Percentiles rank a stretch among this genome's conserved stretches.
These are phyloP conservation scores for Sceloporus tristichus DNA, from an alignment of 2,113 vertebrate species.

Conservation along the genomic window DNA sequence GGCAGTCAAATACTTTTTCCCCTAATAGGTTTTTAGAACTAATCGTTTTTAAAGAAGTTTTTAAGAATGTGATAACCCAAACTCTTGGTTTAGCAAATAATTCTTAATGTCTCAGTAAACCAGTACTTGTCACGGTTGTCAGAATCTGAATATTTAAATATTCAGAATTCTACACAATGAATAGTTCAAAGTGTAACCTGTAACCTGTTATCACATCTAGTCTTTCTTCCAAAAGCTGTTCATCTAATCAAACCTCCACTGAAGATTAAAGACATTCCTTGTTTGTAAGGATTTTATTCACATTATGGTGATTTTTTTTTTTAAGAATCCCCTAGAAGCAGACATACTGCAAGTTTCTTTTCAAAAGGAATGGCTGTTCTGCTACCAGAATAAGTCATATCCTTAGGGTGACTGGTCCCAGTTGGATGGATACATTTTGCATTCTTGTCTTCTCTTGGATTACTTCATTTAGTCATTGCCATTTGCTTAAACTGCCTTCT, in stretches of 20 bases:
- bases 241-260: not conserved
- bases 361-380: not conserved
- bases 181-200: conserved; percentile 1
- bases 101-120: not conserved
- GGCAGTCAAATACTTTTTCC: too few species aligned
- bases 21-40: too few species aligned
- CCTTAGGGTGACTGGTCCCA: conserved; percentile 49
- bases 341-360: not conserved
- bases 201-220: not conserved
- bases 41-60: too few species aligned
- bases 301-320: not conserved
- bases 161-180: not conserved
- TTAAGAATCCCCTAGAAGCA: not conserved
- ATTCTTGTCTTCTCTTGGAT: conserved; percentile 60
- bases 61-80: not conserved
- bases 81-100: not conserved
- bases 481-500: conserved; percentile 59
- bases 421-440: conserved; percentile 59
- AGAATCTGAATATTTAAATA: not conserved
- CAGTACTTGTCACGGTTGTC: not conserved
- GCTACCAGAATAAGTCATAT: conserved; percentile 36
- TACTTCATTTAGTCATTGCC: conserved; percentile 63
- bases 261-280: not conserved
- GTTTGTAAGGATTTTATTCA: not conserved
- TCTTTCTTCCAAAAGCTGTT: not conserved